Percentiles rank a stretch among this genome's conserved stretches.
Conservation (phyloP, 2,888 invertebrate genomes). For the Sarcophaga subvicina region DNA sequence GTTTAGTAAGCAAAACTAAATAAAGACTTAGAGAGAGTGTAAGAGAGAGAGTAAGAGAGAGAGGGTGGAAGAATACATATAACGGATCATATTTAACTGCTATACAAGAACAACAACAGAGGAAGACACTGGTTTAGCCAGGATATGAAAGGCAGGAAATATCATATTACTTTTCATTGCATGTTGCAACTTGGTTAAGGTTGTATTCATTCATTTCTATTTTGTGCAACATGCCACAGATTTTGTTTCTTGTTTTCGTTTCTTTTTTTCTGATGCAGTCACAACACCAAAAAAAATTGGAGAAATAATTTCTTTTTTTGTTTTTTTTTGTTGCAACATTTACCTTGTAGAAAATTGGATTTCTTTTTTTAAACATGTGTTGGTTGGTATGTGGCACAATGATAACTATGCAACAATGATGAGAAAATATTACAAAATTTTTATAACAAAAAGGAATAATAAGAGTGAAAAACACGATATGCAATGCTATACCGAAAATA, state of each 20-base stretch:
- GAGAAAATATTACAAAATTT: constrained; percentile 45
- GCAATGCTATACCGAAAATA: constrained; percentile 45
- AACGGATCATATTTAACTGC: constrained; percentile 33
- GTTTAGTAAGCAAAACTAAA: background rate
- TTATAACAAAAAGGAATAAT: background rate
- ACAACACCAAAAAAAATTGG: background rate
- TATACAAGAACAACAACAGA: background rate
- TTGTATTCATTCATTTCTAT: background rate
- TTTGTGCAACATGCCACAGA: too few species aligned
- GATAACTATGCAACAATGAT: constrained; percentile 58
- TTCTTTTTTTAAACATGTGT: constrained; percentile 22
- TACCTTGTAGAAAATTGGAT: constrained; percentile 54
- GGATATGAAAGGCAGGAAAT: constrained; percentile 57
- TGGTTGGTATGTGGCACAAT: constrained; percentile 43
- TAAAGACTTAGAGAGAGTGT: background rate
- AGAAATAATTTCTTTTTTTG: background rate
- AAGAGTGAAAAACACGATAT: constrained; percentile 24
- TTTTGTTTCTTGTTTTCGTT: constrained; percentile 9
- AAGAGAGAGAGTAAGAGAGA: background rate
- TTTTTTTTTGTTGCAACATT: constrained; percentile 30
- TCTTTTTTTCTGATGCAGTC: constrained; percentile 1
- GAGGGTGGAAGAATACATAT: constrained; percentile 1
- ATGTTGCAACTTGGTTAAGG: constrained; percentile 59
- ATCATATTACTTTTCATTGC: constrained; percentile 67
- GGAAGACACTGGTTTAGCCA: background rate